phyloP scores from a whole-genome alignment of 2,113 vertebrate species.

The Microtus oregoni region DNA sequence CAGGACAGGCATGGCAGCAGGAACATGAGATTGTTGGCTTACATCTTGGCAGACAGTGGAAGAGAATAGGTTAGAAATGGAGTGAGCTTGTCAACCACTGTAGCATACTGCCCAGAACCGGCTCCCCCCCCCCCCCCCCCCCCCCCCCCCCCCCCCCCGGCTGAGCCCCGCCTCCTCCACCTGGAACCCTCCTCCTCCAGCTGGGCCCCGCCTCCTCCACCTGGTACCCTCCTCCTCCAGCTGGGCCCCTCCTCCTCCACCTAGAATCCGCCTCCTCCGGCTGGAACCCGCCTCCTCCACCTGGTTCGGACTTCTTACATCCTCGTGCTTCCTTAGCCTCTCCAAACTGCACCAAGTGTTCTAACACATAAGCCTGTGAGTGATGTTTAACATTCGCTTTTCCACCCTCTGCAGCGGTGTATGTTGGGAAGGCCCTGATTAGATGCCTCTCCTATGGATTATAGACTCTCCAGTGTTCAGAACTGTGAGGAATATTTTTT shows the following conservation, averaged over 20 bases:
- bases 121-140: rapidly evolving
- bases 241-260: not conserved
- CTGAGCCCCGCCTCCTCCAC: too few relatives aligned
- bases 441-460: not conserved
- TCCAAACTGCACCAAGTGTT: not conserved
- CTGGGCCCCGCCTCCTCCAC: too few relatives aligned
- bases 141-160: too few relatives aligned
- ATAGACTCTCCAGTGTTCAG: not conserved
- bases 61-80: not conserved
- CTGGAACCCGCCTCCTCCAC: not conserved
- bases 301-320: too few relatives aligned
- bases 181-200: too few relatives aligned
- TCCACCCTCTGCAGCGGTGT: not conserved
- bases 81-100: not conserved
- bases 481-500: not conserved
- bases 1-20: not conserved
- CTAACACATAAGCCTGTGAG: not conserved
- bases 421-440: not conserved
- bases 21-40: not conserved
- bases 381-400: too few relatives aligned
- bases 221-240: not conserved
- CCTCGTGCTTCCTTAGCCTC: not conserved
- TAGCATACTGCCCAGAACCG: not conserved
- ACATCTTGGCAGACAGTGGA: not conserved
- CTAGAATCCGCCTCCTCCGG: not conserved